Percentiles rank a stretch among this genome's conserved stretches.
phyloP scores from a whole-genome alignment of 2,113 vertebrate species.

The Notiomystis cincta region DNA sequence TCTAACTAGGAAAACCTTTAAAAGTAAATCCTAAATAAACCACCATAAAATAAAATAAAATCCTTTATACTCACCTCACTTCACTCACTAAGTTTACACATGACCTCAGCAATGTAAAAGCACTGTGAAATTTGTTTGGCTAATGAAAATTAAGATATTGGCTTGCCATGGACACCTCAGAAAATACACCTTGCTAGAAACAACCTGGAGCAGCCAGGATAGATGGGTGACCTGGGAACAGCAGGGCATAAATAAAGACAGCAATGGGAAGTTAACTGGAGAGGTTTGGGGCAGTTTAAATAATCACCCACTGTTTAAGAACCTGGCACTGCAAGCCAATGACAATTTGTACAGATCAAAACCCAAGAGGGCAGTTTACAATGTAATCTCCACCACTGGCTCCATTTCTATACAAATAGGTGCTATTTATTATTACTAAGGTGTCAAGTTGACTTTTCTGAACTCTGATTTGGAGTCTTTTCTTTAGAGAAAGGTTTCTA shows the following conservation, averaged over 20 bases:
- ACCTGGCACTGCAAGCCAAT: not conserved
- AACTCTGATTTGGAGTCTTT: not conserved
- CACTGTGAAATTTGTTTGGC: not conserved
- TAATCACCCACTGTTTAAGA: not conserved
- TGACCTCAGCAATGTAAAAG: not conserved
- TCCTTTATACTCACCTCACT: not conserved
- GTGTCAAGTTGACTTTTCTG: not conserved
- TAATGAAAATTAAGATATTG: not conserved
- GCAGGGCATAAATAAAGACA: not conserved
- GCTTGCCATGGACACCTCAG: not conserved
- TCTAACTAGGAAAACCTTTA: not conserved
- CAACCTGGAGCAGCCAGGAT: not conserved
- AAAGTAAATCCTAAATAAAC: not conserved
- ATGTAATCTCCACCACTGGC: too few species aligned
- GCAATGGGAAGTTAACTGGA: not conserved
- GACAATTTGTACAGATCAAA: not conserved
- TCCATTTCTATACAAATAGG: not conserved
- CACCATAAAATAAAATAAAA: not conserved
- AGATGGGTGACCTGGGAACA: not conserved
- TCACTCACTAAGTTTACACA: not conserved
- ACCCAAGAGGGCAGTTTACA: not conserved
- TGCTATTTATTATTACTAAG: not conserved
- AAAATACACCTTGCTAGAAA: not conserved
- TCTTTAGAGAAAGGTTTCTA: not conserved
- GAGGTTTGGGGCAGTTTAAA: not conserved